Evolutionary conservation across 2,113 vertebrate species (phyloP).

Genomic region (Coregonus clupeaformis): DNA sequence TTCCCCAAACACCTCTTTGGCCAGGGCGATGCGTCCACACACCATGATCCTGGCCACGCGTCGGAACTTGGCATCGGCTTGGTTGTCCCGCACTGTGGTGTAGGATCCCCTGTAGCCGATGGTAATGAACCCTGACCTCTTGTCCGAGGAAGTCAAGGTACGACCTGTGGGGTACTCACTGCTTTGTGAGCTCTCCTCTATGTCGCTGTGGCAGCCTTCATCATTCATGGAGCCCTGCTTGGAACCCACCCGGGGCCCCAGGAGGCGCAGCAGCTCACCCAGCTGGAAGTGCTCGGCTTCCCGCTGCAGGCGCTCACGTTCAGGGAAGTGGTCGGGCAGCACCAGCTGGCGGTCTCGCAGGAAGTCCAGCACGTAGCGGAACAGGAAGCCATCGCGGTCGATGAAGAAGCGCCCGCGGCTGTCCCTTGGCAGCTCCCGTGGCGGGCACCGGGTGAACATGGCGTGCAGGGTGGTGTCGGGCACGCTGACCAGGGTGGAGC

Average conservation of each 20-base stretch:
- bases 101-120: conserved; percentile 86
- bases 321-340: conserved; percentile 86
- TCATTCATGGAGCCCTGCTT: conserved; percentile 86
- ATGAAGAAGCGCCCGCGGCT: conserved; percentile 88
- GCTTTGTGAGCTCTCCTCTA: conserved; percentile 83
- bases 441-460: conserved; percentile 79
- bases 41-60: conserved; percentile 87
- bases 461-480: conserved; percentile 82
- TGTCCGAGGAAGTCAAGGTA: conserved; percentile 59
- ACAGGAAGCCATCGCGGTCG: conserved; percentile 88
- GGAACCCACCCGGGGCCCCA: conserved; percentile 76
- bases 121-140: conserved; percentile 84
- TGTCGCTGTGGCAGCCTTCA: conserved; percentile 86
- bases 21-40: conserved; percentile 84
- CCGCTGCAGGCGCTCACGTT: conserved; percentile 84
- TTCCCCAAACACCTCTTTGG: conserved; percentile 87
- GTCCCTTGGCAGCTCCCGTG: conserved; percentile 81
- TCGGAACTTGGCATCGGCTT: conserved; percentile 85
- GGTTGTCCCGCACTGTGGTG: conserved; percentile 80
- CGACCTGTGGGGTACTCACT: conserved; percentile 63
- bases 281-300: conserved; percentile 88
- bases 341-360: conserved; percentile 86
- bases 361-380: conserved; percentile 88
- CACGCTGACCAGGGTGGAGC: conserved; percentile 84
- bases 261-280: conserved; percentile 78